Base-by-base conservation (phyloP, 2,797 vertebrate genomes). In the Anabas testudineus region DNA sequence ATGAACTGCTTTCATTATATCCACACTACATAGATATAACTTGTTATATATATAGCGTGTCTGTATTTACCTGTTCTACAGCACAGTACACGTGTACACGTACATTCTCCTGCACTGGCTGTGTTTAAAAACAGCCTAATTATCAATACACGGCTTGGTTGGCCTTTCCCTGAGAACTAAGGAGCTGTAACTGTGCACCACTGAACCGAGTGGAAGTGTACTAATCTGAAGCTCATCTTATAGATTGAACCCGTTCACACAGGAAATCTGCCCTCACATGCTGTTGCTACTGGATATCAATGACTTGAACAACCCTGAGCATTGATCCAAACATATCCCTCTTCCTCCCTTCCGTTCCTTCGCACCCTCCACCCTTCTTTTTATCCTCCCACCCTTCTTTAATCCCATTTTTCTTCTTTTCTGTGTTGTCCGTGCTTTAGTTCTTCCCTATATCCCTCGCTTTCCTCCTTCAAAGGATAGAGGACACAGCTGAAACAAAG, bases 401-500 rank as follows among this genome's bases (percentile, higher is more conserved):
- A 57, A 63, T 59, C 28, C 65, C n/a, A 18, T 67, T 74, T 81
- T 36, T 47, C 58, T 57, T 46, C 63, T 65, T 30, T 59, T 46
- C 58, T 43, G 19, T 39, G 42, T 42, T 42, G 19, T 56, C 74
- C 62, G 66, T 55, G 47, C 74, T 54, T 61, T 26, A 48, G 56
- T 30, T 76, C 66, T 66, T 74, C 69, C 22, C 68, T 65, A 32
- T 3, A 42, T 12, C 55, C 47, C 24, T 47, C 37, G 76, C 72
- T 69, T 22, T 67, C 67, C 80, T 71, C 79, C 85, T 83, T 87
- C 80, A 89, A 88, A 87, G 88, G 78, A 74, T 64, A 67, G 85
- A 86, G 87, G 88, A 76, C 79, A 71, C 53, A 7, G 67, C 78
- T 74, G 76, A 88, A 85, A 92, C 90, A 92, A 85, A 91, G 90